These are phyloP conservation scores for Dryobotodes eremita DNA, from an alignment of 2,888 invertebrate species.

Conservation along the genomic window DNA sequence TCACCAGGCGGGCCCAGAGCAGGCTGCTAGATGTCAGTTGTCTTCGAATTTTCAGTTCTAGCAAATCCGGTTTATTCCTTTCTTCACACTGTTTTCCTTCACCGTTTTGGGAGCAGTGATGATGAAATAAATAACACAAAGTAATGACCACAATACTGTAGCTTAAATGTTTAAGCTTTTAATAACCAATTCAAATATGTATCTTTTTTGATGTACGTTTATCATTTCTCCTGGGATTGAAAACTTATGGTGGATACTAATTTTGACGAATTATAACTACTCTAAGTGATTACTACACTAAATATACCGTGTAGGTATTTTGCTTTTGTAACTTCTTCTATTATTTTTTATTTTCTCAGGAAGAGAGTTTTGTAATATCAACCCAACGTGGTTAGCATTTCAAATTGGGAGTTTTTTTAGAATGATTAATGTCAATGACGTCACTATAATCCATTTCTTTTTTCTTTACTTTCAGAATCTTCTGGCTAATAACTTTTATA, in stretches of 20 bases:
- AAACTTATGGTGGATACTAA: neutral
- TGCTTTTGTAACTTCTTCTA: neutral
- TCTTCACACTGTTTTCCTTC: neutral
- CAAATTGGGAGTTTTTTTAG: neutral
- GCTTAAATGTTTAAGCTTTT: neutral
- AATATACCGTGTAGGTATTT: neutral
- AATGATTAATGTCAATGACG: neutral
- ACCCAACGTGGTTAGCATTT: neutral
- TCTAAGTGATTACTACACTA: neutral
- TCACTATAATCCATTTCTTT: neutral
- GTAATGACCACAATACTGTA: neutral
- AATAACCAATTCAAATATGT: too few species aligned
- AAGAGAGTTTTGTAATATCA: neutral
- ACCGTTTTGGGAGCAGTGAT: too few species aligned
- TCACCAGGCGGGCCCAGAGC: neutral
- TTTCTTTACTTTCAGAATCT: constrained; percentile 66
- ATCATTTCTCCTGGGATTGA: neutral
- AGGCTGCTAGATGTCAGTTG: too few species aligned
- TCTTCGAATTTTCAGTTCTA: neutral
- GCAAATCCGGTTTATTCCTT: neutral
- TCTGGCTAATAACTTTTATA: constrained; percentile 75
- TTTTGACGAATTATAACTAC: neutral
- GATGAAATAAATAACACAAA: too few species aligned
- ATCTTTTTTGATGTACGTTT: neutral
- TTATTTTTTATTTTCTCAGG: neutral